Base-by-base conservation (phyloP, 2,888 invertebrate species). In the Clanis bilineata region DNA sequence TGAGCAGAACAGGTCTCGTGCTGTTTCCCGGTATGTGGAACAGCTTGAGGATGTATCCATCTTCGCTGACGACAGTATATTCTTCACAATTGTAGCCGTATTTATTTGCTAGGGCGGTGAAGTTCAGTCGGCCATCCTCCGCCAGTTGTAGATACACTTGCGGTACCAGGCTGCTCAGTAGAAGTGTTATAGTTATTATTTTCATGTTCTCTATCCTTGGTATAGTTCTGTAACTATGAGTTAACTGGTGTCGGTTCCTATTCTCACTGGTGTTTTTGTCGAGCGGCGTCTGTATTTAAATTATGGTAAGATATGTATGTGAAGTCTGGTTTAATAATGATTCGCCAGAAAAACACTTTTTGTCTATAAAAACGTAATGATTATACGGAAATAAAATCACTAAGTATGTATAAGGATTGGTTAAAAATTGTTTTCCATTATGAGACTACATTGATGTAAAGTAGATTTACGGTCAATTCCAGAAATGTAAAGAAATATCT, bases 1-100 rank as follows among this genome's bases (percentile, higher is more conserved):
- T 61, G 6, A 76, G 44, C 0, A 76, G 57, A 1, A 74, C 51
- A 1, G 76, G 71, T 22, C 45, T 36, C 2, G 55, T 59, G n/a
- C 59, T 64, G 2, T 57, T 63, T 1, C 72, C 70, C 0, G 61
- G 67, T 5, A 76, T 66, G 4, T 63, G 63, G 58, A 70, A 72
- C 0, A 75, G 12, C 15, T 59, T 65, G 1, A 74, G 62, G 4
- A 69, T 67, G 54, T 74, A 74, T 6, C 72, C 72, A 54, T 75
- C 76, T 57, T 71, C 67, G 6, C 73, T 59, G 9, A 28, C n/a
- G 15, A 59, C 59, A 9, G 18, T 43, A 22, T 55, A 36, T 36
- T 59, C 55, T 6, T 59, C 55, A 9, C 54, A 28, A 10, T 7
- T 21, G 32, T 41, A 59, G 21, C 59, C 55, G 36, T 55, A 55